Percentiles rank a stretch among this genome's conserved stretches.
phyloP scores from a whole-genome alignment of 2,888 invertebrate genomes.

The Latrodectus hesperus region DNA sequence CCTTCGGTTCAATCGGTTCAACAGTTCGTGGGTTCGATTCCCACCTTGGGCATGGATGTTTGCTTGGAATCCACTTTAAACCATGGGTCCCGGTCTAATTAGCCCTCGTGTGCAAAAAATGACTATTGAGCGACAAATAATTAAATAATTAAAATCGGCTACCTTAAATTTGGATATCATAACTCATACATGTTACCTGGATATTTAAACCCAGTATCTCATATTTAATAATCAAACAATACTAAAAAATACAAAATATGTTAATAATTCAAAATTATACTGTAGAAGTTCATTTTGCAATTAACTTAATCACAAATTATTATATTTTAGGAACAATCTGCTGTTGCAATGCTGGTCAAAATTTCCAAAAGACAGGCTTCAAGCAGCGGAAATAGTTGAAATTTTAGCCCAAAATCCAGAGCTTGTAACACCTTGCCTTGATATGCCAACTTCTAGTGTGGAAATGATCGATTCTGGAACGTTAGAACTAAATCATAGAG shows the following conservation, averaged over 20 bases:
- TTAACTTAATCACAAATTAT: neutral
- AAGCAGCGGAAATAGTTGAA: conserved; percentile 86
- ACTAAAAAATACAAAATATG: neutral
- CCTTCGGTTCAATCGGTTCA: too few relatives aligned
- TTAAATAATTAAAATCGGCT: too few relatives aligned
- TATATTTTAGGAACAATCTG: conserved; percentile 78
- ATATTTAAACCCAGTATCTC: neutral
- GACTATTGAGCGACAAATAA: too few relatives aligned
- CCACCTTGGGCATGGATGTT: too few relatives aligned
- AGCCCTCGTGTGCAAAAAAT: too few relatives aligned
- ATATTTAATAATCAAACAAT: neutral
- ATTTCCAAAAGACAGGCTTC: conserved; percentile 83
- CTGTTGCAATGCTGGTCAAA: conserved; percentile 87
- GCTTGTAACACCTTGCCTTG: conserved; percentile 85
- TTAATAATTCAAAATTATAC: conserved; percentile 1
- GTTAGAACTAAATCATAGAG: conserved; percentile 37
- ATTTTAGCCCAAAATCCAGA: conserved; percentile 85
- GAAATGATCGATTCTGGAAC: conserved; percentile 53
- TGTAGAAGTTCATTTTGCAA: neutral
- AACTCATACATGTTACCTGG: neutral
- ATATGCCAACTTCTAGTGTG: conserved; percentile 73
- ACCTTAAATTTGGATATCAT: neutral
- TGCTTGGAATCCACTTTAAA: too few relatives aligned
- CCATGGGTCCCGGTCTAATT: too few relatives aligned
- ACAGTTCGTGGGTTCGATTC: too few relatives aligned